phyloP scores from a whole-genome alignment of 2,113 vertebrate species.

The Anarhynchus alexandrinus region DNA sequence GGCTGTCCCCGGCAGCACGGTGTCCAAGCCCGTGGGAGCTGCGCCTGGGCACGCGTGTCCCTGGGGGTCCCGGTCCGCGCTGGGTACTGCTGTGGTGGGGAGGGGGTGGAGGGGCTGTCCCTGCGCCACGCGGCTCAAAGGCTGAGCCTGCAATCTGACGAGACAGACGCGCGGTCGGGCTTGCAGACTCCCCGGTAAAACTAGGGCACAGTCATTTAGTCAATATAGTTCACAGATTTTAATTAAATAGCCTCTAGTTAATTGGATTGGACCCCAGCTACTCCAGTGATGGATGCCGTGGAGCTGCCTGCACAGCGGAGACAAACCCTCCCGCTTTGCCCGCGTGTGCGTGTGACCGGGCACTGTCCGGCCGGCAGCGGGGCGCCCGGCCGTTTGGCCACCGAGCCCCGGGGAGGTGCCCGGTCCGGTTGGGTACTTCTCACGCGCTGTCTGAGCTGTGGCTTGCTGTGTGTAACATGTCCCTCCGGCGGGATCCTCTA shows the following conservation, averaged over 20 bases:
- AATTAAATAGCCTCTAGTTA: constrained; percentile 44
- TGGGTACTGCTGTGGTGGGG: fast-evolving
- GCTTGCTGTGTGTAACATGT: fast-evolving
- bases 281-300: neutral
- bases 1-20: neutral
- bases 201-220: neutral
- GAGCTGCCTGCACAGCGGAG: neutral
- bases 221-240: neutral
- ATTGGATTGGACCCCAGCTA: neutral
- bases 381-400: neutral
- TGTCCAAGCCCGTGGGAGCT: neutral
- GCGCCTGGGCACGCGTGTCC: fast-evolving
- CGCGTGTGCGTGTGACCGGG: fast-evolving
- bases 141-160: neutral
- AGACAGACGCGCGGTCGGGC: fast-evolving
- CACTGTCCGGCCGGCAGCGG: fast-evolving
- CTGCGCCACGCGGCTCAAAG: fast-evolving
- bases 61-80: fast-evolving
- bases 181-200: neutral
- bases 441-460: fast-evolving
- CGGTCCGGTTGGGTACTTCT: fast-evolving
- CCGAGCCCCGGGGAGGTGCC: neutral
- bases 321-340: neutral
- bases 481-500: fast-evolving
- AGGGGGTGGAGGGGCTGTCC: neutral